Conservation (phyloP, 2,888 invertebrate species). For the Orchestes rusci region DNA sequence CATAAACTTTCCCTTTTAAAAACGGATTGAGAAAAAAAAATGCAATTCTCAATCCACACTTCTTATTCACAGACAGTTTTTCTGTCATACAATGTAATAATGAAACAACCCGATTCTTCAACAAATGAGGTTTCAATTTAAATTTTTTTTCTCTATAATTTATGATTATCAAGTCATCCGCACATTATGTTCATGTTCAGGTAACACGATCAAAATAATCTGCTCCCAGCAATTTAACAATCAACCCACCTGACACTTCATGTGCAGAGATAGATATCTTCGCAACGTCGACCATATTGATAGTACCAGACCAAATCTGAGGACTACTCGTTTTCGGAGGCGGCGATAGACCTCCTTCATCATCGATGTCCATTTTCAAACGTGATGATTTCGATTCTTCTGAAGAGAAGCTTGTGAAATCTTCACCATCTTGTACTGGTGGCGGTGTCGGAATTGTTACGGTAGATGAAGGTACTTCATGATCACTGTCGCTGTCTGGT, state of each 20-base stretch:
- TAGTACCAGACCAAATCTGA: conserved; percentile 68
- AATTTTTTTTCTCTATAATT: too few relatives aligned
- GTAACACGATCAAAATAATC: too few relatives aligned
- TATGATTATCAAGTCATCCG: too few relatives aligned
- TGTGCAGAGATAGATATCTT: conserved; percentile 78
- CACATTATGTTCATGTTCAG: too few relatives aligned
- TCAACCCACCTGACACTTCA: conserved; percentile 51
- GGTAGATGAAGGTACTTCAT: conserved; percentile 69
- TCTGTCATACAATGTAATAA: too few relatives aligned
- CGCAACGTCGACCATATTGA: conserved; percentile 87
- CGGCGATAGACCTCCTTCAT: conserved; percentile 31
- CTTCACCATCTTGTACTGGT: conserved; percentile 38
- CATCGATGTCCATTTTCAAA: conserved; percentile 17
- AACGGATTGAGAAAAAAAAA: too few relatives aligned
- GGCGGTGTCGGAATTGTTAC: conserved; percentile 59
- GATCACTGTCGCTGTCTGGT: conserved; percentile 58
- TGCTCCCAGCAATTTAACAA: too few relatives aligned
- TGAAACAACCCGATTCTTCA: too few relatives aligned
- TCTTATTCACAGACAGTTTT: too few relatives aligned
- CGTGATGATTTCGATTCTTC: conserved; percentile 20
- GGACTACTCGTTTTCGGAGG: conserved; percentile 33
- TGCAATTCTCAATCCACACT: too few relatives aligned
- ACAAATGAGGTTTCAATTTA: too few relatives aligned
- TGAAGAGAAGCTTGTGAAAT: conserved; percentile 23
- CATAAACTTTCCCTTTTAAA: too few relatives aligned